These are phyloP conservation scores for Pachyrhynchus sulphureomaculatus DNA, from an alignment of 1,140 invertebrate species.

Conservation along the genomic window DNA sequence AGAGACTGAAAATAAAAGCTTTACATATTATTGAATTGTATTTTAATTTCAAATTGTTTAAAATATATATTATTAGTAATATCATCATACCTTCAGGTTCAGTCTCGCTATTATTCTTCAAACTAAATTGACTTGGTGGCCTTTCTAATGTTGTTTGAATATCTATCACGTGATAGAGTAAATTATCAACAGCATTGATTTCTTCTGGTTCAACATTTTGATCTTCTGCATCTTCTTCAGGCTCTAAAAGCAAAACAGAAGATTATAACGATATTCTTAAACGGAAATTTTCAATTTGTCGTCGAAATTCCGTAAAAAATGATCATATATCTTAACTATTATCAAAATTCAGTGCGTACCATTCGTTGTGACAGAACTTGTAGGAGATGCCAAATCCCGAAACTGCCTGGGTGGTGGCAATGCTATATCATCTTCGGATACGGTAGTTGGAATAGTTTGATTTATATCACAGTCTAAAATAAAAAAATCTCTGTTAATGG, in stretches of 20 bases:
- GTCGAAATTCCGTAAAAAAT: too few species aligned
- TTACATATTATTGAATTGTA: too few species aligned
- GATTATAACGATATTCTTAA: too few species aligned
- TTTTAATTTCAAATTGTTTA: too few species aligned
- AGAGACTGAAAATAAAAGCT: too few species aligned
- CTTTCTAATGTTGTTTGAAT: conserved; percentile 32
- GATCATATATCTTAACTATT: too few species aligned
- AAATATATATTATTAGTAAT: too few species aligned
- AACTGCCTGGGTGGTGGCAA: conserved; percentile 82
- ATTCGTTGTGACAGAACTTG: conserved; percentile 38
- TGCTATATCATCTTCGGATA: conserved; percentile 63
- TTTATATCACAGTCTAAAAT: conserved; percentile 41
- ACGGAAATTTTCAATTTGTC: too few species aligned
- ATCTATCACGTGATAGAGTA: conserved; percentile 64
- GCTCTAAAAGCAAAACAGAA: neutral
- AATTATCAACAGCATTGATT: conserved; percentile 67
- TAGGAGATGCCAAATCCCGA: conserved; percentile 65
- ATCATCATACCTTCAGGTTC: conserved; percentile 39
- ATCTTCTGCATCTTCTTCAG: conserved; percentile 8
- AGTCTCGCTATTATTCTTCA: conserved; percentile 21
- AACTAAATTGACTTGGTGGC: conserved; percentile 27
- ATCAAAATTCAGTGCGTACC: too few species aligned
- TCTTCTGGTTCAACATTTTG: conserved; percentile 32
- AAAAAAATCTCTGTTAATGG: neutral
- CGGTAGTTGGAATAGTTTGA: conserved; percentile 51